These are phyloP conservation scores for Apostichopus californicus DNA, from an alignment of 35 echinoderm and acorn worm species.

Conservation along the genomic window DNA sequence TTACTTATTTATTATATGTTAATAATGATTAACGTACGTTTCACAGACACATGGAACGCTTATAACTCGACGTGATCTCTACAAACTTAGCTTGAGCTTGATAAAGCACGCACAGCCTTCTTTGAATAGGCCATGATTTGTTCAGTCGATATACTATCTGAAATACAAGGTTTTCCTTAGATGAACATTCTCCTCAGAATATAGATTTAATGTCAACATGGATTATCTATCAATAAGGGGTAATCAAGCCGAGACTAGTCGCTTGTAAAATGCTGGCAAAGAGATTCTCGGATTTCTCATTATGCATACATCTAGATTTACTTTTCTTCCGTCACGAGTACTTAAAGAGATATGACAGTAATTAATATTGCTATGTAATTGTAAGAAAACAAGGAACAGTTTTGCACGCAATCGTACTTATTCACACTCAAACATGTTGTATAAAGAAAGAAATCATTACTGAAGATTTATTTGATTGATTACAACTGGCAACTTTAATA, in stretches of 20 bases:
- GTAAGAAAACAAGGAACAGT: no score
- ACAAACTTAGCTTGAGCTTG: background rate
- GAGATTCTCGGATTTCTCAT: background rate
- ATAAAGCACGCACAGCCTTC: background rate
- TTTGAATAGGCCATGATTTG: background rate
- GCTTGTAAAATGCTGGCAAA: background rate
- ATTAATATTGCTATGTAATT: no score
- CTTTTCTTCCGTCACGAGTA: no score
- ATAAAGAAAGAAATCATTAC: no score
- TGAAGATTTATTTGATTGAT: no score
- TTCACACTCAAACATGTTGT: no score
- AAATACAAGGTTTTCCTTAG: background rate
- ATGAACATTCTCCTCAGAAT: background rate
- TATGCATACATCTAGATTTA: background rate
- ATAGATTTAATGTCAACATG: background rate
- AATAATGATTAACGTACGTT: no score
- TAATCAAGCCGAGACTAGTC: background rate
- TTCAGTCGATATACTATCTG: background rate
- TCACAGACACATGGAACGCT: no score
- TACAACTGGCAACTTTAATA: no score
- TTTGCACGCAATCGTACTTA: no score
- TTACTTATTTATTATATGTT: no score
- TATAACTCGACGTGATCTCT: background rate
- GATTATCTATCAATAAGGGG: conserved; percentile 1
- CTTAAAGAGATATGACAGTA: no score